Conservation (phyloP, 2,113 vertebrate species). For the Nettapus auritus region DNA sequence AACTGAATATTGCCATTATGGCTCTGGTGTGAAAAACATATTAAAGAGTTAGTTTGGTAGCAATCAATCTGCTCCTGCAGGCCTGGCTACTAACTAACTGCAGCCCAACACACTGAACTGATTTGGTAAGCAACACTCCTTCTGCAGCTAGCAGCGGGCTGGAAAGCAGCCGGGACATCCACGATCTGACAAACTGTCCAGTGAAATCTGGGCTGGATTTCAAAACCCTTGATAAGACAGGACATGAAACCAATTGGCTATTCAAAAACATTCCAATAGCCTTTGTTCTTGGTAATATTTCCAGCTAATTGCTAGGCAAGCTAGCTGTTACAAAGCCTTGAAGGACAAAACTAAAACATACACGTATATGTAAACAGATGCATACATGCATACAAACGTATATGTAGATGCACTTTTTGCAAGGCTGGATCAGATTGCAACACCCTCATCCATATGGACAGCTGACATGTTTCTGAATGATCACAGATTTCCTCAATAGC, state of each 20-base stretch:
- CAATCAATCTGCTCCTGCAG: neutral
- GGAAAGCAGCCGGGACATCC: neutral
- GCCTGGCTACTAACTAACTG: neutral
- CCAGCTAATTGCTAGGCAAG: slow-evolving; percentile 24
- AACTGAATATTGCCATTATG: neutral
- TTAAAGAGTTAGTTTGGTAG: neutral
- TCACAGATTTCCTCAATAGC: neutral
- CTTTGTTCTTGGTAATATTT: slow-evolving; percentile 7
- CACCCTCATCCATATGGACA: neutral
- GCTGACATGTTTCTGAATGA: neutral
- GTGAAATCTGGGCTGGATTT: slow-evolving; percentile 37
- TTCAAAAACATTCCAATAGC: slow-evolving; percentile 7
- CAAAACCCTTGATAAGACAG: slow-evolving; percentile 1
- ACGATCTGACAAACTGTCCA: slow-evolving; percentile 20
- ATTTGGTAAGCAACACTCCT: neutral
- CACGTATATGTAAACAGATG: neutral
- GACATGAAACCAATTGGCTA: slow-evolving; percentile 12
- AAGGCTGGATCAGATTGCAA: neutral
- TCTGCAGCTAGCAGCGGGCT: neutral
- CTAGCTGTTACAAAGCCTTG: neutral
- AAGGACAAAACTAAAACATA: neutral
- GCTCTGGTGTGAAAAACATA: neutral
- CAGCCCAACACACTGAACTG: neutral
- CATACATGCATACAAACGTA: neutral
- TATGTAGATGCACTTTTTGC: neutral